Percentiles rank a stretch among this genome's conserved stretches.
These are phyloP conservation scores for Orientallactaga bullata DNA, from an alignment of 2,113 vertebrate species.

Conservation along the genomic window DNA sequence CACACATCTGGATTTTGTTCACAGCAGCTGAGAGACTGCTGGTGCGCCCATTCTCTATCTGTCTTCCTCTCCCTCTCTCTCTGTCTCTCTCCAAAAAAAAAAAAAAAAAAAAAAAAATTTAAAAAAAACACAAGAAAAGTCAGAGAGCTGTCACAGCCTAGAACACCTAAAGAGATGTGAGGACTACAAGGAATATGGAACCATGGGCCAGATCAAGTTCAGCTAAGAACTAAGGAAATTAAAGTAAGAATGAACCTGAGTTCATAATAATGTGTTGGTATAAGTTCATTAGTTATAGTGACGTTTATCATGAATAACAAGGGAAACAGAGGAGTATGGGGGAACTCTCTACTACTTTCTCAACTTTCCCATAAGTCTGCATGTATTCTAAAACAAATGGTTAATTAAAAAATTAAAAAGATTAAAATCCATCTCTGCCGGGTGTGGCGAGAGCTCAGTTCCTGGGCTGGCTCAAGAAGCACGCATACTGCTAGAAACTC, in stretches of 20 bases:
- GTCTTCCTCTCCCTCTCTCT: no score
- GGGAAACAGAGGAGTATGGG: not conserved
- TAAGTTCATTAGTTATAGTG: not conserved
- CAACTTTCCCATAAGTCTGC: not conserved
- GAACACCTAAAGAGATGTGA: not conserved
- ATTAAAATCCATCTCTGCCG: no score
- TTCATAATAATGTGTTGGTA: not conserved
- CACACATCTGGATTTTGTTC: no score
- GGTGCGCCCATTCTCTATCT: no score
- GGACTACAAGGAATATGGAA: not conserved
- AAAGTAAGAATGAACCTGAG: not conserved
- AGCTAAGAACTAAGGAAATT: not conserved
- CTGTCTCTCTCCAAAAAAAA: no score
- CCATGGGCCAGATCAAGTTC: not conserved
- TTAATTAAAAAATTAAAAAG: no score
- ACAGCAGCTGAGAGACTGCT: no score
- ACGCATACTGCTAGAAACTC: slow-evolving; percentile 96
- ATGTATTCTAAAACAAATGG: not conserved
- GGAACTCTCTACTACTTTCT: not conserved
- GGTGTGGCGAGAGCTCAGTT: slow-evolving; percentile 95
- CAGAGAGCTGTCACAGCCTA: not conserved
- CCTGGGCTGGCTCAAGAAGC: slow-evolving; percentile 98
- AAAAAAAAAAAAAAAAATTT: no score
- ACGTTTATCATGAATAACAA: no score
- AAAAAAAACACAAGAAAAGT: not conserved